Evolutionary conservation across 2,113 vertebrate species (phyloP).

Genomic region (Coracopsis vasa): DNA sequence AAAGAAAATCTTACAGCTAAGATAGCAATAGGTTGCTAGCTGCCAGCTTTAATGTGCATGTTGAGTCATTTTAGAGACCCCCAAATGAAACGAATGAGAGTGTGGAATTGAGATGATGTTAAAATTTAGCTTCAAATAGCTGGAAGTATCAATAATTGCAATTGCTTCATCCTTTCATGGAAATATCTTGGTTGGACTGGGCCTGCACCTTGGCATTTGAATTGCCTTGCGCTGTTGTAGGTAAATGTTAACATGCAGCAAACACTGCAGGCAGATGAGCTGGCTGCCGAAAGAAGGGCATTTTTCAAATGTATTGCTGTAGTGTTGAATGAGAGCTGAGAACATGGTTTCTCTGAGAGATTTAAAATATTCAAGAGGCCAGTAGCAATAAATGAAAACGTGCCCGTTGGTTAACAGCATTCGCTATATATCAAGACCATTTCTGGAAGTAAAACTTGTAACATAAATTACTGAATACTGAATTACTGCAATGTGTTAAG

Average conservation of each 20-base stretch:
- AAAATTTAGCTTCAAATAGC: neutral
- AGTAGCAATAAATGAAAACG: neutral
- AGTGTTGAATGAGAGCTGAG: neutral
- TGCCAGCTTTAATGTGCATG: neutral
- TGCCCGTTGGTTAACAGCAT: neutral
- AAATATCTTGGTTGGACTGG: neutral
- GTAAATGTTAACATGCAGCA: conserved; percentile 5
- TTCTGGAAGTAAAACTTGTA: conserved; percentile 41
- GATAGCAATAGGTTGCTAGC: neutral
- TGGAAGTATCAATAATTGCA: neutral
- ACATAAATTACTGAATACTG: conserved; percentile 30
- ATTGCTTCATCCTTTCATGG: neutral
- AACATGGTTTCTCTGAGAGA: neutral
- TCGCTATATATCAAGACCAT: conserved; percentile 17
- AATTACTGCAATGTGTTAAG: conserved; percentile 55
- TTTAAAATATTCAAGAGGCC: conserved; percentile 17
- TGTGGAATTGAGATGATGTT: neutral
- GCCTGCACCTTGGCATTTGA: neutral
- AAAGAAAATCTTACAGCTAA: neutral
- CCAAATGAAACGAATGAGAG: neutral
- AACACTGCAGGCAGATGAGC: neutral
- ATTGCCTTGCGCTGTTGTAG: neutral
- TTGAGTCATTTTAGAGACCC: conserved; percentile 16
- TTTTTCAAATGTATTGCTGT: neutral
- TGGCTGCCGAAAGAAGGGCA: neutral